phyloP scores from a whole-genome alignment of 2,113 vertebrate species.

The Platycercus adscitus region DNA sequence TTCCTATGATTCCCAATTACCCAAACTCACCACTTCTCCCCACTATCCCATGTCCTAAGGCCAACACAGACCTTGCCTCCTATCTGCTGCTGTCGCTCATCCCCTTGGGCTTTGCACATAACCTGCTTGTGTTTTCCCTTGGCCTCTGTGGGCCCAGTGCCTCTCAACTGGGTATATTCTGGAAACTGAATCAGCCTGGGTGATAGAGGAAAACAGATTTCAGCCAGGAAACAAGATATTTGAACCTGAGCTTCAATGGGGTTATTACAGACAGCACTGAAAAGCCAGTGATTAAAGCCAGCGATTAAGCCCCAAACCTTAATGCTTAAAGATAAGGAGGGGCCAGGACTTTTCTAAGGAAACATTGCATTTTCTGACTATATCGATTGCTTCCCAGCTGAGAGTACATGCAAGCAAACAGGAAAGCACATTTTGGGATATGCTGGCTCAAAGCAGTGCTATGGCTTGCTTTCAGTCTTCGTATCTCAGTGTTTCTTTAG shows the following conservation, averaged over 20 bases:
- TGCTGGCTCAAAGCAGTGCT: neutral
- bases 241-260: slow-evolving; percentile 21
- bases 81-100: neutral
- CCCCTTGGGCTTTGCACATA: neutral
- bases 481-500: neutral
- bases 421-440: neutral
- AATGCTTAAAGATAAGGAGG: neutral
- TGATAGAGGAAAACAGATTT: slow-evolving; percentile 17
- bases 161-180: neutral
- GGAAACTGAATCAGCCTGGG: neutral
- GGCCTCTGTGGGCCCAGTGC: neutral
- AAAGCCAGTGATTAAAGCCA: neutral
- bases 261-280: slow-evolving; percentile 7
- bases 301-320: neutral
- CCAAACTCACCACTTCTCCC: neutral
- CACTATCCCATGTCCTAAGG: accelerated
- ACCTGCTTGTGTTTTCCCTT: neutral
- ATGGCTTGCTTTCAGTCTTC: neutral
- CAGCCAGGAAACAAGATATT: neutral
- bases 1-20: neutral
- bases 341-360: neutral
- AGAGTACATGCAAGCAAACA: neutral
- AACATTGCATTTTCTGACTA: neutral
- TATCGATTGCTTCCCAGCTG: neutral
- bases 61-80: neutral